Conservation (phyloP, 2,888 invertebrate genomes). For the Hetaerina titia region DNA sequence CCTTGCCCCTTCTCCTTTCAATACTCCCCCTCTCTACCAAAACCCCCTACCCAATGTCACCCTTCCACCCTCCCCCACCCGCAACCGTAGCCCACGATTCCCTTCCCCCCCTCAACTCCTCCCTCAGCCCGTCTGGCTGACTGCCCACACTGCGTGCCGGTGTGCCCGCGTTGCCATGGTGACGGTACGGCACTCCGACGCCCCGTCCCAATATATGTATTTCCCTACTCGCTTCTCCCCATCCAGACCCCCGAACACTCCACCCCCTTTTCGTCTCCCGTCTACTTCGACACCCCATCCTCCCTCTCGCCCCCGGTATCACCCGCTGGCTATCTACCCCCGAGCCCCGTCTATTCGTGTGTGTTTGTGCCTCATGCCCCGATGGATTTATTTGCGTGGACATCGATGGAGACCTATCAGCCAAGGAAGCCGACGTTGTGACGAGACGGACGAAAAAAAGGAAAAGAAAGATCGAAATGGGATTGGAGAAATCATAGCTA, state of each 20-base stretch:
- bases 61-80: background rate
- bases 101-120: background rate
- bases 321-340: background rate
- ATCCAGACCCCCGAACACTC: background rate
- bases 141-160: constrained; percentile 61
- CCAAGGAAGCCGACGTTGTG: background rate
- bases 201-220: background rate
- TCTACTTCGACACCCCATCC: background rate
- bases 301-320: background rate
- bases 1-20: background rate
- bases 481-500: background rate
- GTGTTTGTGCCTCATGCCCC: background rate
- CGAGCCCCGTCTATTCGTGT: background rate
- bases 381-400: constrained; percentile 1
- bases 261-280: background rate
- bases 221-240: background rate
- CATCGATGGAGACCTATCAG: background rate
- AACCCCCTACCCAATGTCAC: too few species aligned
- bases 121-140: constrained; percentile 39
- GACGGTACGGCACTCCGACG: constrained; percentile 36
- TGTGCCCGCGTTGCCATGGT: constrained; percentile 40
- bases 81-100: background rate
- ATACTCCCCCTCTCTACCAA: background rate
- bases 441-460: background rate
- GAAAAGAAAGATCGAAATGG: background rate